A percentile compares a stretch with the other conserved stretches of the same genome.
Conservation (phyloP, 1,140 invertebrate species). For the Camponotus floridanus region DNA sequence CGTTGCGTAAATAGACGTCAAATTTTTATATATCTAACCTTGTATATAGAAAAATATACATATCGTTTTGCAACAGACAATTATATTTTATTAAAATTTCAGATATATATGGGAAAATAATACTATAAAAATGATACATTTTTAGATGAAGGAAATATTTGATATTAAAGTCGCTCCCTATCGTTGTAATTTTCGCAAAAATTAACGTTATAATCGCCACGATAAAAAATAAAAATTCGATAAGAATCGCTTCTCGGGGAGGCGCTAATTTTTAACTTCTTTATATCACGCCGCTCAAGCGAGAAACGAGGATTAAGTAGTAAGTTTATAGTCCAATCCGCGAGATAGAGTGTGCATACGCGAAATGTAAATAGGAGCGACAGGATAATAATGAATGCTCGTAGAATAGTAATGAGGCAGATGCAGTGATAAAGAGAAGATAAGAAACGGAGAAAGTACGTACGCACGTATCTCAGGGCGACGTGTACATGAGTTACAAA, state of each 20-base stretch:
- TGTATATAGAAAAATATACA: no score
- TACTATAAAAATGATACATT: no score
- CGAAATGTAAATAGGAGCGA: constrained; percentile 62
- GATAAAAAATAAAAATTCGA: constrained; percentile 8
- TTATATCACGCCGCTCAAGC: constrained; percentile 19
- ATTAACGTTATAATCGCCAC: background rate
- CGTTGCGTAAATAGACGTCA: background rate
- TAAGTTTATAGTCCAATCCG: constrained; percentile 1
- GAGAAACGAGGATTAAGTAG: constrained; percentile 36
- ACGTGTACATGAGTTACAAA: constrained; percentile 65
- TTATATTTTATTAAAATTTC: background rate
- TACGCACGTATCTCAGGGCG: constrained; percentile 57
- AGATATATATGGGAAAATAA: background rate
- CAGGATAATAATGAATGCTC: constrained; percentile 62
- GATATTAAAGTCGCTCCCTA: no score
- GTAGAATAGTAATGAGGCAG: constrained; percentile 64
- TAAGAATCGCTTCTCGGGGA: background rate
- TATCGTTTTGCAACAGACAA: no score
- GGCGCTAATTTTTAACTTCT: constrained; percentile 22
- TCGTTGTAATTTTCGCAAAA: background rate
- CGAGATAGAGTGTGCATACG: constrained; percentile 40
- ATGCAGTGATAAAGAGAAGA: constrained; percentile 60
- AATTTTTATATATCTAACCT: no score
- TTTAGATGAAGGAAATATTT: no score
- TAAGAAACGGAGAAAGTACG: constrained; percentile 66